Conservation (phyloP, 2,113 vertebrate species). For the Rhipidura dahli region DNA sequence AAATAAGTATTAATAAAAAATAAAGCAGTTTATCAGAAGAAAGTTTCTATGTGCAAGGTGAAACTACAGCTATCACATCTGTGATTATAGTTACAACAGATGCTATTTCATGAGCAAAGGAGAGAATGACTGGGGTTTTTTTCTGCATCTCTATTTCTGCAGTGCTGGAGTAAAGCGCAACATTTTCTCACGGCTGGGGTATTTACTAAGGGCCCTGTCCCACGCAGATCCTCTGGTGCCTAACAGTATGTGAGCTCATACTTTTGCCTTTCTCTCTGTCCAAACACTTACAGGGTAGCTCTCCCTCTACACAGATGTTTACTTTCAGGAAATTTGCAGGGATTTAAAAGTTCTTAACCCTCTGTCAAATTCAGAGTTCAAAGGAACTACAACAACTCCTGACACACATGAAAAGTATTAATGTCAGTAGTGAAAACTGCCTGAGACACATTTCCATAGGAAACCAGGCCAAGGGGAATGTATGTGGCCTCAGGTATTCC, state of each 20-base stretch:
- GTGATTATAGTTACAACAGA: neutral
- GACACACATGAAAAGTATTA: accelerated
- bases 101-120: neutral
- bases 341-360: neutral
- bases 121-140: neutral
- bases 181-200: neutral
- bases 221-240: neutral
- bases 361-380: neutral
- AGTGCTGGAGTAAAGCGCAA: neutral
- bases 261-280: neutral
- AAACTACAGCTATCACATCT: neutral
- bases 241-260: neutral
- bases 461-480: neutral
- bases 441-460: neutral
- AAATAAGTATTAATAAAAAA: neutral
- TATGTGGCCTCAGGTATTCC: neutral
- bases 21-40: neutral
- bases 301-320: neutral
- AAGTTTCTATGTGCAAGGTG: neutral
- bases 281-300: neutral
- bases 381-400: neutral
- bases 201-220: neutral
- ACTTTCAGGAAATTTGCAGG: neutral
- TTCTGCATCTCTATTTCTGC: neutral
- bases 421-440: too few relatives aligned